Conservation (phyloP, 2,888 invertebrate species). For the Lomographa bimaculata region DNA sequence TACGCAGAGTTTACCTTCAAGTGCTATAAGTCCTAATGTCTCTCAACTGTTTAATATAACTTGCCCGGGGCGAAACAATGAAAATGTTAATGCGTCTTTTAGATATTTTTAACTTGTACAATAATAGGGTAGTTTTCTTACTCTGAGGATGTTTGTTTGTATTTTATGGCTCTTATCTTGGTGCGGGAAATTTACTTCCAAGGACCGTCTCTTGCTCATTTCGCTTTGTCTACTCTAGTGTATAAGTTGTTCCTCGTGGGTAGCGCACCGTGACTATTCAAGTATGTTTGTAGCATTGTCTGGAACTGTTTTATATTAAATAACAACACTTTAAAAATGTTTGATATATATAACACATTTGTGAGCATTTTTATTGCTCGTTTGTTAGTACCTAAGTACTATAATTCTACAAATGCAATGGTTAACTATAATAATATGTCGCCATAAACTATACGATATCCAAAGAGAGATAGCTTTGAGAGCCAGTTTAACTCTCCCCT, state of each 20-base stretch:
- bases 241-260: not conserved
- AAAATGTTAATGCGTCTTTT: conserved; percentile 69
- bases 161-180: conserved; percentile 19
- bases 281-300: not conserved
- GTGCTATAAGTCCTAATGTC: conserved; percentile 79
- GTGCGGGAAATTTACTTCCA: conserved; percentile 15
- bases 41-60: conserved; percentile 73
- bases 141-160: conserved; percentile 31
- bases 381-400: too few relatives aligned
- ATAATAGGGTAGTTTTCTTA: conserved; percentile 46
- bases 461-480: too few relatives aligned
- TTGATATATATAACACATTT: too few relatives aligned
- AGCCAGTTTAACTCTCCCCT: too few relatives aligned
- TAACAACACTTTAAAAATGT: too few relatives aligned
- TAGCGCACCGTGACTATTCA: conserved; percentile 1
- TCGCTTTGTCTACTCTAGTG: conserved; percentile 8
- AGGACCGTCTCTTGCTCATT: conserved; percentile 5
- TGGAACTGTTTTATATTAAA: too few relatives aligned
- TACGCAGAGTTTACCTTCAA: conserved; percentile 72
- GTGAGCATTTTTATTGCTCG: too few relatives aligned
- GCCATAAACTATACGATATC: too few relatives aligned
- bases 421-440: too few relatives aligned
- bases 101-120: conserved; percentile 66
- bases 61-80: conserved; percentile 71
- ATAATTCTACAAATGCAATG: too few relatives aligned